Base-by-base conservation (phyloP, 2,888 invertebrate genomes). In the Xylophagus ater region DNA sequence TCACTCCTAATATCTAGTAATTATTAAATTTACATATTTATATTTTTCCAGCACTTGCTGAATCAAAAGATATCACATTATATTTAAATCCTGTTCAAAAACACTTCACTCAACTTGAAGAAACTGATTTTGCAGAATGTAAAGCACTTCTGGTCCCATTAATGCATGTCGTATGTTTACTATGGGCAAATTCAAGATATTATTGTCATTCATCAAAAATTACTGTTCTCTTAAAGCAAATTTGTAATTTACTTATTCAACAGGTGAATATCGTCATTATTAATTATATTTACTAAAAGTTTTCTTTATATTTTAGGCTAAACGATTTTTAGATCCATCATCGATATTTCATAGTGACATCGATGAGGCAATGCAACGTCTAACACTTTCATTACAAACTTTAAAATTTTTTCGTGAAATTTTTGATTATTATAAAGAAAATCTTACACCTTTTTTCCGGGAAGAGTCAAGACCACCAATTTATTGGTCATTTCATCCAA, bases 281-380 rank as follows among this genome's bases (percentile, higher is more conserved):
- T 30, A 28, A 13, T 15, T 21, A 40, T 29, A 34, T 18, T 18
- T 33, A 44, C 10, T 8, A 18, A 12, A 3, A 24, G 17, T 23
- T 20, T 15, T 5, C 5, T 26, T 31, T 12, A 19, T n/a, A 4
- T 19, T 36, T 28, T 38, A 88, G 85, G 89, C 88, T 0, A 81
- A 85, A 55, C 77, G 79, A 53, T 94, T 83, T 62, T 70, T 94
- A 50, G 93, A 93, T 56, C 89, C 93, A 1, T 77, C 82, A 3
- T 87, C 93, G 2, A 74, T 94, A 43, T 94, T 96, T 58, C 93
- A 93, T 59, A 89, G 89, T 49, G 94, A 94, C 52, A 84, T 92
- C 28, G 92, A 92, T 56, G 94, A 94, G 68, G 87, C 89, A 1
- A 78, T 86, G 59, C 83, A 80, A 59, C 75, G 89, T 45, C 81